These are phyloP conservation scores for Gambusia holbrooki DNA, from an alignment of 2,113 vertebrate species.

Conservation along the genomic window DNA sequence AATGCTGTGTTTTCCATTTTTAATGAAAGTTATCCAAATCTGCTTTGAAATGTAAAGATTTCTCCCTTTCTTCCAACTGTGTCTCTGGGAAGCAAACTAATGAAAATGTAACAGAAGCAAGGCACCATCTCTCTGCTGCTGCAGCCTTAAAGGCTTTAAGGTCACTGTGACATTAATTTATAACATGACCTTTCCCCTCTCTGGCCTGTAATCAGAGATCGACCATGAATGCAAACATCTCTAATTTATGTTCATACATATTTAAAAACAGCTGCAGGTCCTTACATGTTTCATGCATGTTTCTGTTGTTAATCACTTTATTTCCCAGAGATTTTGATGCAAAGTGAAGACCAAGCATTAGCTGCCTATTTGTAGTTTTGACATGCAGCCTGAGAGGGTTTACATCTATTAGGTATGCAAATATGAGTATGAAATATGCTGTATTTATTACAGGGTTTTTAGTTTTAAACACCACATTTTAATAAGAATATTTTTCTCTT, in stretches of 20 bases:
- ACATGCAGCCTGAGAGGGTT: neutral
- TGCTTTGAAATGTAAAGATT: neutral
- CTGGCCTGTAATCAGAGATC: neutral
- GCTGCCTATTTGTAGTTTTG: neutral
- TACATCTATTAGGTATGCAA: too few species aligned
- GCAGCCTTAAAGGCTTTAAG: neutral
- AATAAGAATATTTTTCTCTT: neutral
- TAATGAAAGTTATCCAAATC: neutral
- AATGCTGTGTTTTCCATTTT: neutral
- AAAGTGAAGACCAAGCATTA: neutral
- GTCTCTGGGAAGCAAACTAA: neutral
- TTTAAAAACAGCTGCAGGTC: neutral
- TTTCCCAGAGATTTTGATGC: neutral
- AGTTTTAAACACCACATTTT: neutral
- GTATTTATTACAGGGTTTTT: neutral
- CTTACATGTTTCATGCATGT: neutral
- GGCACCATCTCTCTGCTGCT: neutral
- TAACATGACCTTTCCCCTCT: neutral
- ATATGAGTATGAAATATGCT: neutral
- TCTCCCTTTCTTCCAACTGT: neutral
- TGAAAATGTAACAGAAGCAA: neutral
- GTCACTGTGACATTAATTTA: neutral
- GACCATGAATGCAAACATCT: neutral
- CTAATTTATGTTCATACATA: neutral
- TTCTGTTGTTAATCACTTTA: neutral